Evolutionary conservation across 2,113 vertebrate species (phyloP), one percentile per base, ranked within the genome.

Genomic region (Girardinichthys multiradiatus): DNA sequence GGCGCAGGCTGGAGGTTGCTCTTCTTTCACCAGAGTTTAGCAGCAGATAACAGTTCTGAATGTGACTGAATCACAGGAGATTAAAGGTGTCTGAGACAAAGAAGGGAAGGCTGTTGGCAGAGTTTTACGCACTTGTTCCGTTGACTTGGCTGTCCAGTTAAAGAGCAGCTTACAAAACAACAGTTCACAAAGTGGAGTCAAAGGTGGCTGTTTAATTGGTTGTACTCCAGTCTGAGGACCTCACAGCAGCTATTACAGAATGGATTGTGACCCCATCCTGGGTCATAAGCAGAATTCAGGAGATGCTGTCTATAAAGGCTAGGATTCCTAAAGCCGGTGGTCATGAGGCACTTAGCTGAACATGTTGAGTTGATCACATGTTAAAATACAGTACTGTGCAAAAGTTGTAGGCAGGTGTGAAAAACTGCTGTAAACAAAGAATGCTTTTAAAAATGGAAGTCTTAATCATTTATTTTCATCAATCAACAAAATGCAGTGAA

Each of bases 51-150:
- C 64, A 66, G 63, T 74, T 70, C 66, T 63, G 76, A 63, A 90
- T 82, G 82, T 82, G 81, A 82, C 76, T 68, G 83, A 64, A 79
- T 84, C 80, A 82, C 68, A 61, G 30, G 66, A 85, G 86, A 87
- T 84, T 81, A 87, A 78, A 88, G 68, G 51, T 72, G 81, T 77
- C 79, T 84, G 76, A 79, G 71, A 33, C 24, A 57, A 54, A 21
- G 0, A 1, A 14, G 48, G n/a, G 65, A 35, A 24, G 28, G 48
- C 1, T 31, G 37, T 57, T 24, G 26, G 42, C 10, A 7, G 29
- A 57, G 72, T 59, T 74, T 60, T 15, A 37, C 63, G 76, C 78
- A 64, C 70, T 72, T 71, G 39, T 35, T 62, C 59, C 11, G 3
- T 69, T 58, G 70, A 68, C 54, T 45, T 5, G 4, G 5, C 17